These are phyloP conservation scores for Druon quercuslanigerum DNA, from an alignment of 1,140 invertebrate species.

Conservation along the genomic window DNA sequence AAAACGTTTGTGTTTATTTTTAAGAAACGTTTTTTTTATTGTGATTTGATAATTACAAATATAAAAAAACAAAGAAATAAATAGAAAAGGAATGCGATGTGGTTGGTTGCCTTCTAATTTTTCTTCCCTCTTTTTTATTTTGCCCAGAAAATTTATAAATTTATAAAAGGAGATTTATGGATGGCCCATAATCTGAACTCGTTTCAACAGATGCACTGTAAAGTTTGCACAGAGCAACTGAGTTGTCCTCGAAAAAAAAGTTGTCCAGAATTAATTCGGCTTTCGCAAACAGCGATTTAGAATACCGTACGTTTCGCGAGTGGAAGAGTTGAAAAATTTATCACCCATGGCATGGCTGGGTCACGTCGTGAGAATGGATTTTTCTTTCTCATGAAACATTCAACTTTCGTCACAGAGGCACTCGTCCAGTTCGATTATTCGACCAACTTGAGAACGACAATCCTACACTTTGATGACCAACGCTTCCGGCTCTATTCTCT, in stretches of 20 bases:
- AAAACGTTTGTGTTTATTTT: no score
- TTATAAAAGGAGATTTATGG: no score
- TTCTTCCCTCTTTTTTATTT: no score
- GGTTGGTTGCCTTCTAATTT: no score
- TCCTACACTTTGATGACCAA: constrained; percentile 17
- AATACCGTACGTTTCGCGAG: neutral
- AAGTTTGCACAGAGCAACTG: constrained; percentile 1
- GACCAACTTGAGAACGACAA: constrained; percentile 41
- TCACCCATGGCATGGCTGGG: constrained; percentile 33
- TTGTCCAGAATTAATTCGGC: constrained; percentile 1
- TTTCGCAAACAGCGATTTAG: constrained; percentile 4
- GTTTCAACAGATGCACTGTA: neutral
- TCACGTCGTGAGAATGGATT: constrained; percentile 51
- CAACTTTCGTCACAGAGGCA: constrained; percentile 44
- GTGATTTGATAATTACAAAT: no score
- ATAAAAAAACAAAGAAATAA: no score
- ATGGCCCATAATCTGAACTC: no score
- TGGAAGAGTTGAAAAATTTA: constrained; percentile 48
- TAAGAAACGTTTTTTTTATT: no score
- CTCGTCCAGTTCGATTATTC: constrained; percentile 52
- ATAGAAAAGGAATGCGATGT: no score
- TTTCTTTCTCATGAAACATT: constrained; percentile 55
- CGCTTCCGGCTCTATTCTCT: constrained; percentile 11
- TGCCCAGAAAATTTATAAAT: no score
- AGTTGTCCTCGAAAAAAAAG: neutral